Evolutionary conservation across 2,113 vertebrate genomes (phyloP), one percentile per base, ranked within the genome.

Genomic region (Emydocephalus ijimae): DNA sequence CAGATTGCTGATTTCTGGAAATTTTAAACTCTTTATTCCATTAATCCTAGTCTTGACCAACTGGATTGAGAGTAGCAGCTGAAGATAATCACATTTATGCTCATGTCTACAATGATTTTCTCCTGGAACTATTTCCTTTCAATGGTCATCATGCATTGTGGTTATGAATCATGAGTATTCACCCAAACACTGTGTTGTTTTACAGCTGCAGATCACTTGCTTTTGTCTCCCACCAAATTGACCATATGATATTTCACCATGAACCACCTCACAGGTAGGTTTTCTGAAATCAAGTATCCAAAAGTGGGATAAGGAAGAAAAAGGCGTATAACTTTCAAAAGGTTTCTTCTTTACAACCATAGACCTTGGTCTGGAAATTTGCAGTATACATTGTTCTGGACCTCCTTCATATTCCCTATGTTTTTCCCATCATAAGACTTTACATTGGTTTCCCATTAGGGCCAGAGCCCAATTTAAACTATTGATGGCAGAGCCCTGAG

Each of bases 21-120:
- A 10, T 2, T 86, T 26, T 86, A 43, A 26, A 87, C 48, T 52
- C 12, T 52, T 29, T 2, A 24, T 87, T 48, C 45, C 86, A 87
- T 50, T 18, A 87, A 54, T 14, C 85, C 85, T 54, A 26, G 14
- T 52, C 29, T 54, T 88, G 29, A n/a, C 29, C 50, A 88, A n/a
- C 14, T 34, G 5, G 29, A 54, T 9, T 88, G 87, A 20, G 6
- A 15, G 15, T 34, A 54, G 26, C 87, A 54, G 21, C 24, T 87
- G 45, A 18, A n/a, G n/a, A 92, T 95, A 92, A 93, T 92, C 93
- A 93, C 95, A 96, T 59, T 64, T 29, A 34, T 57, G 56, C 20
- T 61, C 45, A 52, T 15, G 45, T 50, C 7, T 34, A 87, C 10
- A 87, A 64, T 8, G 0, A 24, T 52, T 87, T 91, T 87, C 12